A percentile compares a stretch with the other conserved stretches of the same genome.
These are phyloP conservation scores for Melinopterus prodromus DNA, from an alignment of 2,888 invertebrate species.

Conservation along the genomic window DNA sequence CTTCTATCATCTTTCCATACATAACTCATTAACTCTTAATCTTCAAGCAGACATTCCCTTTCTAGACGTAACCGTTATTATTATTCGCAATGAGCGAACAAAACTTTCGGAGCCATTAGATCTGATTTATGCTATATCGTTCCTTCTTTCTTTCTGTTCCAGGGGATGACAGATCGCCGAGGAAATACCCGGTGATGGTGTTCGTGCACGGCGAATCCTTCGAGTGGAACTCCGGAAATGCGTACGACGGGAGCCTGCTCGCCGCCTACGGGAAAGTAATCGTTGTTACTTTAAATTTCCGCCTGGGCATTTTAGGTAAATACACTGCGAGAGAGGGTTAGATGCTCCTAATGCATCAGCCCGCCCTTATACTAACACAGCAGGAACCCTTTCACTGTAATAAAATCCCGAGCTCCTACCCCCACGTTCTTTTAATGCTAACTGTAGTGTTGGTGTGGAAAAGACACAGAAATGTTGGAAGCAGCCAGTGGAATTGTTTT, in stretches of 20 bases:
- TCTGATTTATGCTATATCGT: background rate
- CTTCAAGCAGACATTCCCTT: no score
- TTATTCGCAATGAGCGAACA: conserved; percentile 9
- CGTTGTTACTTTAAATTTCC: conserved; percentile 85
- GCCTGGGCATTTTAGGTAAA: conserved; percentile 84
- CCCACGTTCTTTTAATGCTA: background rate
- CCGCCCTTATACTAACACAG: background rate
- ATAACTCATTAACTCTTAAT: no score
- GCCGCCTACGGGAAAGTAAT: conserved; percentile 91
- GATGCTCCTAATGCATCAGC: background rate
- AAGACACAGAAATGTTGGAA: no score
- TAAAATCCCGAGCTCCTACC: background rate
- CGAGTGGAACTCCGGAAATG: conserved; percentile 97
- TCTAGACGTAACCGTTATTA: no score
- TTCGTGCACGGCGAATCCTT: conserved; percentile 96
- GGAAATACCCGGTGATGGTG: conserved; percentile 84
- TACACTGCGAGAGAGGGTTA: conserved; percentile 34
- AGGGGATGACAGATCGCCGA: conserved; percentile 22
- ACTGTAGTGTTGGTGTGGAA: no score
- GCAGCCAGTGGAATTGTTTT: no score
- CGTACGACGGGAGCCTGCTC: conserved; percentile 94
- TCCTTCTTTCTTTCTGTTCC: conserved; percentile 20
- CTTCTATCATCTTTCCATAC: no score
- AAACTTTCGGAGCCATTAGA: background rate
- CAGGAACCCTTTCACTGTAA: conserved; percentile 4